phyloP scores from a whole-genome alignment of 2,888 invertebrate genomes.

The Aproaerema taeniolella region DNA sequence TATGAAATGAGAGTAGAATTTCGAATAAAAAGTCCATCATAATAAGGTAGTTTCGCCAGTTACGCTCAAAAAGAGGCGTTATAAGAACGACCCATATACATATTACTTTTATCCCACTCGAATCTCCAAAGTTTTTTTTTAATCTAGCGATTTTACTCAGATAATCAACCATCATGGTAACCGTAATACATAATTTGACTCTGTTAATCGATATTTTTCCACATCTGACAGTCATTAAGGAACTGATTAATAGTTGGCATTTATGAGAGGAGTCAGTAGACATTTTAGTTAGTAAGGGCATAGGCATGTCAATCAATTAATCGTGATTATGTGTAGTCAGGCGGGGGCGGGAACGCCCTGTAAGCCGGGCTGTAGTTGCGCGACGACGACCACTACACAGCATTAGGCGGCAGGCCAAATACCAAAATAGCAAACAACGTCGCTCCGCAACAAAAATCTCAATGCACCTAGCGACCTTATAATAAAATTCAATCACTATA shows the following conservation, averaged over 20 bases:
- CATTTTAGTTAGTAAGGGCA: slow-evolving; percentile 10
- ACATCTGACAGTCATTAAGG: slow-evolving; percentile 8
- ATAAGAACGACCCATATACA: too few relatives aligned
- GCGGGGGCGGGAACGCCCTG: slow-evolving; percentile 3
- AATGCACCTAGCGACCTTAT: slow-evolving; percentile 60
- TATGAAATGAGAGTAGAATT: too few relatives aligned
- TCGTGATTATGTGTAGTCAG: slow-evolving; percentile 12
- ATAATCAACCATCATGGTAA: too few relatives aligned
- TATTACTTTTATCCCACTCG: too few relatives aligned
- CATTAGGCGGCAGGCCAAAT: slow-evolving; percentile 75
- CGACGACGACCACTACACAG: slow-evolving; percentile 51
- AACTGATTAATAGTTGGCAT: slow-evolving; percentile 8
- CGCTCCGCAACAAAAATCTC: slow-evolving; percentile 63
- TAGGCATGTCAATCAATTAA: slow-evolving; percentile 15
- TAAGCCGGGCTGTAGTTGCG: slow-evolving; percentile 26
- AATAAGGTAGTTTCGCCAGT: too few relatives aligned
- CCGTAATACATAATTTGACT: too few relatives aligned
- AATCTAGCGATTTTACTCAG: too few relatives aligned
- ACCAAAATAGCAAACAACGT: slow-evolving; percentile 69
- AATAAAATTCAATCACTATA: slow-evolving; percentile 21
- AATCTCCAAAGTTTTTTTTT: too few relatives aligned
- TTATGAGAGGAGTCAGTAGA: background rate
- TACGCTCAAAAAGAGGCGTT: too few relatives aligned
- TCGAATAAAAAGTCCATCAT: too few relatives aligned
- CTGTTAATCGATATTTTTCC: too few relatives aligned